Base-by-base conservation (phyloP, 2,113 vertebrate genomes). In the Vimba vimba region DNA sequence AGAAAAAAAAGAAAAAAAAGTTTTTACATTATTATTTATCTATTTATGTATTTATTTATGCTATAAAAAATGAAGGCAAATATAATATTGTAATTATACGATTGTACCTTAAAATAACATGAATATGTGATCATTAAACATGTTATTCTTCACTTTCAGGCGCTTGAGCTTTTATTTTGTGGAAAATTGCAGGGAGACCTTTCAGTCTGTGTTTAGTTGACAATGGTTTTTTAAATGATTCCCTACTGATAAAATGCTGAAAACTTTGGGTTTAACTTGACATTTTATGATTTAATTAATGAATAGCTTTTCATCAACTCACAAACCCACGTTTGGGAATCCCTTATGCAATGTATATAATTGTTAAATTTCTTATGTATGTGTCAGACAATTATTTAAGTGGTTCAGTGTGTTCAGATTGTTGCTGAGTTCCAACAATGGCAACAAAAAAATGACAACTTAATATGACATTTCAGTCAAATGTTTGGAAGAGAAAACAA, bases 401-500 rank as follows among this genome's bases (percentile, higher is more conserved):
- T 15, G 71, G 4, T 39, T 71, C 39, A 47, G 39, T 68, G 23
- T 60, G 57, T 21, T 23, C 55, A 52, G 47, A 15, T 64, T 36
- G 19, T 71, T 71, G 33, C 8, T 19, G 68, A 43, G 23, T 23
- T 73, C 23, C 21, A 73, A 23, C 39, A 47, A 12, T 43, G 36
- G 36, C 68, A 43, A 50, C n/a, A 47, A 17, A 45, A 47, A 47
- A n/a, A n/a, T n/a, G n/a, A n/a, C n/a, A n/a, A n/a, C n/a, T 74
- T 6, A 74, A 8, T 74, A 74, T 47, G 71, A 47, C 8, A 75
- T 27, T 25, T 75, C 43, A 47, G 23, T 25, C 12, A 27, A 27
- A 52, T 76, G 21, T 15, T 52, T 55, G 13, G 55, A 83, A 66
- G 80, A 64, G 59, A 86, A 80, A 23, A 12, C 17, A 33, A 45